Evolutionary conservation across 2,113 vertebrate genomes (phyloP).

Genomic region (Pandion haliaetus): DNA sequence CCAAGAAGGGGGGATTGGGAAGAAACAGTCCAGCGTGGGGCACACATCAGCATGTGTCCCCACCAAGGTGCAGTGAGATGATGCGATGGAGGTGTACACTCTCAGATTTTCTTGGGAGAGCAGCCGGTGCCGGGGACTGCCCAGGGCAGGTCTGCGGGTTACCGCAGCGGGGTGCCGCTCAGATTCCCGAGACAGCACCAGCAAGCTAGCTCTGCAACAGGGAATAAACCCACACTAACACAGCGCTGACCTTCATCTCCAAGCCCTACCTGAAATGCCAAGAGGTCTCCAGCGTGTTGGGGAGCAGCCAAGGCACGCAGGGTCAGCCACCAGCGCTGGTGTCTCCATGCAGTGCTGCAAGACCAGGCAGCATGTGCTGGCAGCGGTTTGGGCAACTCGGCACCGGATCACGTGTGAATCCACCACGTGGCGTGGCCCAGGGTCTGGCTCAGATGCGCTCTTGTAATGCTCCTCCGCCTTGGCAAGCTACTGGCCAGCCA

Average conservation of each 20-base stretch:
- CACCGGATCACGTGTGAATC: neutral
- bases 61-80: neutral
- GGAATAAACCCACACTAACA: neutral
- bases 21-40: neutral
- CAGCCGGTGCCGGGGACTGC: too few species aligned
- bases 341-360: neutral
- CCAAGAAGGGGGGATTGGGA: neutral
- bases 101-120: neutral
- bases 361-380: neutral
- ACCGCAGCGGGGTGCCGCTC: neutral
- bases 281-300: accelerated
- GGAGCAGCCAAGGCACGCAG: neutral
- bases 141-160: neutral
- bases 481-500: neutral
- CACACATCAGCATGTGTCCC: accelerated
- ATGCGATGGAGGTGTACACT: neutral
- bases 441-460: neutral
- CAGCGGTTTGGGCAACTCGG: neutral
- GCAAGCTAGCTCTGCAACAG: neutral
- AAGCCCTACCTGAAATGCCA: neutral
- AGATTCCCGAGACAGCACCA: neutral
- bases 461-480: neutral
- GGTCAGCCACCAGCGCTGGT: neutral
- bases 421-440: accelerated
- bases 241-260: neutral